Base-by-base conservation (phyloP, 2,113 vertebrate species). In the Rhea pennata region DNA sequence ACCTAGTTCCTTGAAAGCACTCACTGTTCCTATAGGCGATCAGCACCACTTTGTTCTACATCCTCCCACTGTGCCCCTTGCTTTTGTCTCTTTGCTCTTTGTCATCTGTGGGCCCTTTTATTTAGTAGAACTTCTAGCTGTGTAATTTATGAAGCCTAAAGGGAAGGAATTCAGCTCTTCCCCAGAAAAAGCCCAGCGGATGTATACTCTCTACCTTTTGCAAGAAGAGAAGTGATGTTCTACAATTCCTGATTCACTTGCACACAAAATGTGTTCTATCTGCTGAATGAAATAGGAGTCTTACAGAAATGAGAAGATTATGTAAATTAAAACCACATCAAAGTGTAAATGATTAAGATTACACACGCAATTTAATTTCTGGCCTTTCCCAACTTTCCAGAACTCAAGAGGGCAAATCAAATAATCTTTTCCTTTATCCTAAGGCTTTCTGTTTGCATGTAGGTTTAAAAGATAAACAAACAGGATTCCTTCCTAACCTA, bases 281-380 rank as follows among this genome's bases (percentile, higher is more conserved):
- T 36, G 53, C 44, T n/a, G 65, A 48, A 23, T 80, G 48, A 88
- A 74, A 39, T 21, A 81, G n/a, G 23, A 61, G 66, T 46, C 48
- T 79, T 82, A 69, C 9, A 64, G 23, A 19, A 90, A 66, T 20
- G 62, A 76, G 54, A 66, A 76, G 54, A 87, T 29, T 27, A 66
- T n/a, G n/a, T 46, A 79, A 92, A 58, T 83, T 70, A 73, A 83
- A 95, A 91, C 12, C 48, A 17, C n/a, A 83, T 4, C 23, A 67
- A 83, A 90, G 48, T 53, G 66, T 20, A 4, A 39, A n/a, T 4
- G 22, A 90, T 62, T 73, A 70, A 56, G 33, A 66, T 66, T 62
- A 58, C 16, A 53, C 11, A 90, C 44, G 16, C 9, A 40, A 61
- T 17, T 93, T 73, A 29, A 70, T 42, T 48, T 50, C 22, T 50